Evolutionary conservation across 2,888 invertebrate species (phyloP).

Genomic region (Lasius fuliginosus): DNA sequence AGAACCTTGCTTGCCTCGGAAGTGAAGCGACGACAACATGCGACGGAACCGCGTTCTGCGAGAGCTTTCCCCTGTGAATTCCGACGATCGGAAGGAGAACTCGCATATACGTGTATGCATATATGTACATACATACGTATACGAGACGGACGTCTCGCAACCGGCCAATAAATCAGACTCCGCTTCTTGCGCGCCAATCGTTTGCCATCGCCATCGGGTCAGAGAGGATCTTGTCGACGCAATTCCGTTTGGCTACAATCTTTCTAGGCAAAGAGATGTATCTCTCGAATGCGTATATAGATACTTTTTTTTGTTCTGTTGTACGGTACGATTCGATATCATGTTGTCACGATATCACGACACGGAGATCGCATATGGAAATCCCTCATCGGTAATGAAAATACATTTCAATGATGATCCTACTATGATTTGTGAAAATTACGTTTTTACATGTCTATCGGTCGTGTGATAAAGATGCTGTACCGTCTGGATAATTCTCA

Average conservation of each 20-base stretch:
- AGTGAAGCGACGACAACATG: slow-evolving; percentile 35
- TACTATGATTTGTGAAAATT: slow-evolving; percentile 4
- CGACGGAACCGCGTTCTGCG: slow-evolving; percentile 56
- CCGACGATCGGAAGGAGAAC: slow-evolving; percentile 74
- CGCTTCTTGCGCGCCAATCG: slow-evolving; percentile 83
- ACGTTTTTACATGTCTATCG: background rate
- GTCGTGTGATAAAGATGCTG: background rate
- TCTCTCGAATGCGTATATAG: slow-evolving; percentile 58
- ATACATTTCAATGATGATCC: background rate
- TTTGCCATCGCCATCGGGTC: slow-evolving; percentile 81
- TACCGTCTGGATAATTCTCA: background rate
- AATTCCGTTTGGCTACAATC: slow-evolving; percentile 72
- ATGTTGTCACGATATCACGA: slow-evolving; percentile 17
- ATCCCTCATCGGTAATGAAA: background rate
- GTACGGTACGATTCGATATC: background rate
- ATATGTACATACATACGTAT: slow-evolving; percentile 47
- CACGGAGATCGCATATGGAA: background rate
- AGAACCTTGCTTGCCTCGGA: slow-evolving; percentile 16
- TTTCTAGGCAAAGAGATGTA: slow-evolving; percentile 68
- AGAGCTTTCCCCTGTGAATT: slow-evolving; percentile 68
- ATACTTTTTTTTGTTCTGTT: slow-evolving; percentile 37
- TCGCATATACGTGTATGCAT: slow-evolving; percentile 49
- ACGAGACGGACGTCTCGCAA: slow-evolving; percentile 68
- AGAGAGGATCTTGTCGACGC: slow-evolving; percentile 77
- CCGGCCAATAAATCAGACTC: slow-evolving; percentile 82